Evolutionary conservation across 2,888 invertebrate species (phyloP), one percentile per base, ranked within the genome.

Genomic region (Sinotaia quadrata): DNA sequence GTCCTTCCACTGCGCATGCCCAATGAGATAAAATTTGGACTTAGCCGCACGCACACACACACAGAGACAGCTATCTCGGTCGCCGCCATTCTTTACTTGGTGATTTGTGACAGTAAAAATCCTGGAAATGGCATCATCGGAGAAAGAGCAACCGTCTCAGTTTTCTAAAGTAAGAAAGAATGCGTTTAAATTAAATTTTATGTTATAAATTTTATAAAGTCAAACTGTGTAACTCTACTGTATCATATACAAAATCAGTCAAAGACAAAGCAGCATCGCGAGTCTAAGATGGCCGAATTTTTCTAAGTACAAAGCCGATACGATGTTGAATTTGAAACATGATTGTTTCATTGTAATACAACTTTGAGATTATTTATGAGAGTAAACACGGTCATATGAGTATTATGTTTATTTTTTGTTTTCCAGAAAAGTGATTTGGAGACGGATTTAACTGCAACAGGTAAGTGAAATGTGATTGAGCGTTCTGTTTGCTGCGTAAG

Each of bases 281-380:
- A 79, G 81, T 82, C 80, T 24, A 84, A 84, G 73, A 84, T 83
- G 84, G 84, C 84, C 76, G 84, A 75, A 81, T 78, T 75, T 82
- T 80, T 81, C 82, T 81, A 81, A 83, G 83, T 83, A 81, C 83
- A 27, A 72, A 63, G 49, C 36, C 62, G 51, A 74, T 70, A 74
- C 68, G 63, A 51, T 52, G 52, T 34, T 29, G 60, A 76, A 67
- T 37, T 24, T 52, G 27, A 31, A 36, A 72, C 68, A 73, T 75
- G 65, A 47, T 56, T 58, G 31, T 29, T 12, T n/a, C 54, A 56
- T 58, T 71, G 57, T 41, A 49, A n/a, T 15, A 51, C 33, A 33
- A 15, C 57, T 10, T 12, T 27, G 24, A 12, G 12, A 47, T 60
- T 8, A 15, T n/a, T 21, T 51, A 21, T 41, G n/a, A n/a, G 21